These are phyloP conservation scores for Montipora capricornis DNA, from an alignment of 64 coral and sea anemone species.

Conservation along the genomic window DNA sequence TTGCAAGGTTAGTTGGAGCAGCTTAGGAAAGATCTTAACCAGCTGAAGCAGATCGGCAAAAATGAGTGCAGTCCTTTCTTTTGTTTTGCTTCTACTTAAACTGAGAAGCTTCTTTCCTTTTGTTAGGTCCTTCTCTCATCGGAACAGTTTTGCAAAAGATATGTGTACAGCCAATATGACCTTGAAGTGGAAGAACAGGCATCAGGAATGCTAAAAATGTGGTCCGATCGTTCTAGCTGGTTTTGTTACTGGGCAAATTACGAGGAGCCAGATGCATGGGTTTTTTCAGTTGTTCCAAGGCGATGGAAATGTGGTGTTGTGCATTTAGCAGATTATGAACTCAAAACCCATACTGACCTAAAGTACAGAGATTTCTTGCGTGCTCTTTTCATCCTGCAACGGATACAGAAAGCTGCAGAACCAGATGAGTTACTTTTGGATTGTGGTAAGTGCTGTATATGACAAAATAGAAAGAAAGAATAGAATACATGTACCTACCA, in stretches of 20 bases:
- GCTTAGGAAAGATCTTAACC: too few species aligned
- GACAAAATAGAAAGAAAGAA: not conserved
- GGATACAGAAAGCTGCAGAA: constrained; percentile 53
- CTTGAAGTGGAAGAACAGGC: constrained; percentile 59
- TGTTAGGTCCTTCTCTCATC: constrained; percentile 26
- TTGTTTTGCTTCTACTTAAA: not conserved
- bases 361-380: constrained; percentile 64
- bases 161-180: constrained; percentile 24
- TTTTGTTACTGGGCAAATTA: constrained; percentile 24
- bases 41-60: too few species aligned
- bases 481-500: too few species aligned
- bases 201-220: constrained; percentile 19
- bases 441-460: constrained; percentile 41
- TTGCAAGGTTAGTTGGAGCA: too few species aligned
- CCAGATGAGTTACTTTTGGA: constrained; percentile 35
- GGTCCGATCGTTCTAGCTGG: constrained; percentile 12
- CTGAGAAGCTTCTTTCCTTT: not conserved
- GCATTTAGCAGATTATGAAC: constrained; percentile 60
- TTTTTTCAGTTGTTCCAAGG: constrained; percentile 56
- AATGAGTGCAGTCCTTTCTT: too few species aligned
- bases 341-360: constrained; percentile 17
- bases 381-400: constrained; percentile 43
- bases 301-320: constrained; percentile 75
- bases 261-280: not conserved
- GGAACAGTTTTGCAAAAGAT: constrained; percentile 52